These are phyloP conservation scores for Tricholauxania praeusta DNA, from an alignment of 2,888 invertebrate genomes.

Conservation along the genomic window DNA sequence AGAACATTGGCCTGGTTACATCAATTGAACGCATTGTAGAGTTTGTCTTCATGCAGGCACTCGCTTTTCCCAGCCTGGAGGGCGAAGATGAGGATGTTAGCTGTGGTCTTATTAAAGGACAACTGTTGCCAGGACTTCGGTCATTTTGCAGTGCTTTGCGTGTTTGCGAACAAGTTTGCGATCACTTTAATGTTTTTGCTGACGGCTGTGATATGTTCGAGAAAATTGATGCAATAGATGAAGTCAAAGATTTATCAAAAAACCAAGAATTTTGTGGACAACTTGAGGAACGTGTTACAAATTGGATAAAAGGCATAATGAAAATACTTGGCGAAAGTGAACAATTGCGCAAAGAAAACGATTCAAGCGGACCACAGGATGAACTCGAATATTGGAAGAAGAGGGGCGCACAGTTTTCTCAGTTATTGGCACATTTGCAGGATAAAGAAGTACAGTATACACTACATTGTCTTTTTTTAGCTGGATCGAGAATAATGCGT, in stretches of 20 bases:
- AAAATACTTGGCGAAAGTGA: constrained; percentile 92
- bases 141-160: constrained; percentile 90
- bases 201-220: constrained; percentile 77
- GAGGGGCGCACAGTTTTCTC: constrained; percentile 92
- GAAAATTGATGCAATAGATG: constrained; percentile 73
- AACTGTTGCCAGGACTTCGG: constrained; percentile 82
- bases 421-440: constrained; percentile 82
- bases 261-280: constrained; percentile 75
- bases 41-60: constrained; percentile 89
- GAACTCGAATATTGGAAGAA: constrained; percentile 98
- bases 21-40: constrained; percentile 90
- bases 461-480: constrained; percentile 79
- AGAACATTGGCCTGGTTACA: constrained; percentile 84
- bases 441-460: constrained; percentile 83
- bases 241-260: constrained; percentile 78
- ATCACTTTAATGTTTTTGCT: constrained; percentile 81
- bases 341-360: constrained; percentile 90
- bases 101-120: constrained; percentile 86
- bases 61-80: constrained; percentile 83
- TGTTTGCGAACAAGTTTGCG: constrained; percentile 89
- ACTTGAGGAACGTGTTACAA: constrained; percentile 80
- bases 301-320: constrained; percentile 84
- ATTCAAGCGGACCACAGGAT: constrained; percentile 92
- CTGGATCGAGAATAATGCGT: constrained; percentile 83
- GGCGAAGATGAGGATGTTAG: constrained; percentile 84